A percentile compares a stretch with the other conserved stretches of the same genome.
Evolutionary conservation across 2,797 vertebrate genomes (phyloP).

Genomic region (Tarsius wallacei): DNA sequence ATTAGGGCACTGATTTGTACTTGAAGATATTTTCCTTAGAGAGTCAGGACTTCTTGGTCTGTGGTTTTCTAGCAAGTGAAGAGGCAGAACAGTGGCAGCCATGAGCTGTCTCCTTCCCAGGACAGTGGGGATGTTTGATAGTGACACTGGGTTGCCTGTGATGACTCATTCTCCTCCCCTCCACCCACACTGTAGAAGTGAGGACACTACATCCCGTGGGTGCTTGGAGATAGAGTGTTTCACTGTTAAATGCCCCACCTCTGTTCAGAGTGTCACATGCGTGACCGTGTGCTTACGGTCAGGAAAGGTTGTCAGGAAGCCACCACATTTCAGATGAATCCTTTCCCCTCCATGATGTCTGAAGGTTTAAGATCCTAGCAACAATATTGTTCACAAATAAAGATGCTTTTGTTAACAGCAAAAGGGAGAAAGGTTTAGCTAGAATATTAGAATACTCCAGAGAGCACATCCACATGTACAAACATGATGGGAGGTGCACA

Average conservation of each 20-base stretch:
- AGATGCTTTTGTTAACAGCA: rapidly evolving
- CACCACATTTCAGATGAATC: rapidly evolving
- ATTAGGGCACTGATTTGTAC: background rate
- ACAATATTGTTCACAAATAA: rapidly evolving
- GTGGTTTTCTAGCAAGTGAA: background rate
- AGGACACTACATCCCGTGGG: too few relatives aligned
- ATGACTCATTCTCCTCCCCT: rapidly evolving
- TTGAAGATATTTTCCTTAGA: background rate
- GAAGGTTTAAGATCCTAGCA: too few relatives aligned
- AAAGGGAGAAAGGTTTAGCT: rapidly evolving
- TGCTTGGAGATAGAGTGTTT: background rate
- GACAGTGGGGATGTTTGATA: too few relatives aligned
- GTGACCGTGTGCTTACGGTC: rapidly evolving
- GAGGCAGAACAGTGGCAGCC: background rate
- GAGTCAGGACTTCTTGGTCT: background rate
- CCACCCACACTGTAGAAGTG: rapidly evolving
- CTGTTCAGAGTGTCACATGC: rapidly evolving
- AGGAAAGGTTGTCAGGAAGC: background rate
- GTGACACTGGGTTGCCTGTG: rapidly evolving
- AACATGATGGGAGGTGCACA: rapidly evolving
- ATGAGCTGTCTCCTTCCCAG: too few relatives aligned
- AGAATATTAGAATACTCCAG: background rate
- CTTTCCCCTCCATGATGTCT: rapidly evolving
- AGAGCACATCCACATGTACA: rapidly evolving
- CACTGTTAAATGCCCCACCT: rapidly evolving